Evolutionary conservation across 1,140 invertebrate genomes (phyloP).

Genomic region (Sitobion miscanthi): DNA sequence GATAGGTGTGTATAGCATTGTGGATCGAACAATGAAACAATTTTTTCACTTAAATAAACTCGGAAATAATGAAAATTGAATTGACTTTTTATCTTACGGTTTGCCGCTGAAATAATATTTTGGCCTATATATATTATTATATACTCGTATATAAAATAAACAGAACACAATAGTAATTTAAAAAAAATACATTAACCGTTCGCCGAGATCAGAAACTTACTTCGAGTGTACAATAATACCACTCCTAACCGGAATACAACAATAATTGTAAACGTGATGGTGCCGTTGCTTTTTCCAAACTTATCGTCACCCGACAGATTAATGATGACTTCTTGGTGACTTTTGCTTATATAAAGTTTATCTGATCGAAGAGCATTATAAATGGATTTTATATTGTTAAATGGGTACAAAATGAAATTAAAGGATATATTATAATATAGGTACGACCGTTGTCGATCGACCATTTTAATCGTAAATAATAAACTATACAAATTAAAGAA

Average conservation of each 20-base stretch:
- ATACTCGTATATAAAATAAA: not conserved
- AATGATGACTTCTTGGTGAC: not conserved
- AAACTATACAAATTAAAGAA: slow-evolving; percentile 5
- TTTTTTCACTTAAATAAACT: slow-evolving; percentile 17
- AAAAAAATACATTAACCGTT: slow-evolving; percentile 6
- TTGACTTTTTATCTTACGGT: slow-evolving; percentile 19
- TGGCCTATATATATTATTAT: not conserved
- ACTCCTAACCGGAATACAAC: not conserved
- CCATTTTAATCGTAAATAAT: not conserved
- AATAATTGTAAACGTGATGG: not conserved
- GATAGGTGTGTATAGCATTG: not conserved
- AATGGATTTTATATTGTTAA: not conserved
- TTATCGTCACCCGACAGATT: not conserved
- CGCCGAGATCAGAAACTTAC: not conserved
- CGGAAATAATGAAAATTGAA: slow-evolving; percentile 28
- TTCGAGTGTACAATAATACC: not conserved
- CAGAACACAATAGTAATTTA: slow-evolving; percentile 23
- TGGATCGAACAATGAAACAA: not conserved
- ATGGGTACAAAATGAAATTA: not conserved
- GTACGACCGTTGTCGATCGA: not conserved
- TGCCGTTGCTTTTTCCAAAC: not conserved
- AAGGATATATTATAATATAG: not conserved
- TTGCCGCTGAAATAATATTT: not conserved
- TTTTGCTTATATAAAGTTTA: not conserved
- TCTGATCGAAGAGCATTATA: not conserved